A percentile compares a stretch with the other conserved stretches of the same genome.
Conservation (phyloP, 1,140 invertebrate genomes). For the Drosophila leontia region DNA sequence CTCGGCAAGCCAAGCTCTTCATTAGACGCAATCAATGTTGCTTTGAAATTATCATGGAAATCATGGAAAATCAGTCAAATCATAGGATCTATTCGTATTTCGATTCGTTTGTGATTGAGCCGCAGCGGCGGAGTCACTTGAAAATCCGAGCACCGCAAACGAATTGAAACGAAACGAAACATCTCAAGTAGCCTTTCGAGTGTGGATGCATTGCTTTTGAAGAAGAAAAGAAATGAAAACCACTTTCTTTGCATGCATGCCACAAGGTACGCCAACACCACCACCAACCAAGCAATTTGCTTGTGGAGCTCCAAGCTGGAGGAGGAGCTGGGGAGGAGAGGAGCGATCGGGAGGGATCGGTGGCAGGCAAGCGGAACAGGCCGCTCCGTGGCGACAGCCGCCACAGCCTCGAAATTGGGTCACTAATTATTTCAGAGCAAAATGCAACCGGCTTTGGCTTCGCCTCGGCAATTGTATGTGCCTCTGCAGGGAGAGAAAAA, state of each 20-base stretch:
- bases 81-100: slow-evolving; percentile 55
- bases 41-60: slow-evolving; percentile 51
- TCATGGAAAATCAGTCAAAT: slow-evolving; percentile 71
- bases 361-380: slow-evolving; percentile 75
- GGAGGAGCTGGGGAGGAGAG: not conserved
- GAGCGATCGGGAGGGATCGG: slow-evolving; percentile 5
- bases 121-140: slow-evolving; percentile 33
- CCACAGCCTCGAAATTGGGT: slow-evolving; percentile 72
- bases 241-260: slow-evolving; percentile 84
- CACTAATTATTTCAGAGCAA: slow-evolving; percentile 84
- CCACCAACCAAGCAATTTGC: slow-evolving; percentile 64
- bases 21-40: slow-evolving; percentile 55
- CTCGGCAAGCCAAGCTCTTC: slow-evolving; percentile 43
- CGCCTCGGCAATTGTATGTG: slow-evolving; percentile 10
- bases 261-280: slow-evolving; percentile 81
- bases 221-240: slow-evolving; percentile 81
- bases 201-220: slow-evolving; percentile 61
- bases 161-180: slow-evolving; percentile 30
- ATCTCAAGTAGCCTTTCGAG: slow-evolving; percentile 37
- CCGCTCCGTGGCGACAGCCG: slow-evolving; percentile 52
- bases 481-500: slow-evolving; percentile 29
- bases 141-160: slow-evolving; percentile 34
- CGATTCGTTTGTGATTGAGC: slow-evolving; percentile 49
- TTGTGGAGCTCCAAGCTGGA: slow-evolving; percentile 44
- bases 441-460: slow-evolving; percentile 69